Evolutionary conservation across 2,888 invertebrate species (phyloP), one percentile per base, ranked within the genome.

Genomic region (Ormyrus pomaceus): DNA sequence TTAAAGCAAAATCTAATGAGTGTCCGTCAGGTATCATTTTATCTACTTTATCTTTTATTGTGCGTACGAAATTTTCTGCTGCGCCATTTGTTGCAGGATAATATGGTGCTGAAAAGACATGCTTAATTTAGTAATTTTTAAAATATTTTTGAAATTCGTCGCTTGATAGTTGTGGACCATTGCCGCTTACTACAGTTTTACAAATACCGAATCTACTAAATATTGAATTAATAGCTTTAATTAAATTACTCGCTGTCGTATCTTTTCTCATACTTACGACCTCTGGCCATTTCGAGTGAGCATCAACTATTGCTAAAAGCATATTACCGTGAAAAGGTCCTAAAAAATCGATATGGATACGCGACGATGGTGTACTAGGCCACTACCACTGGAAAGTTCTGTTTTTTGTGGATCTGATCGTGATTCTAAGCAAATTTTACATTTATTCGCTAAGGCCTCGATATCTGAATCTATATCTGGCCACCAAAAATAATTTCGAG

Each of bases 281-380:
- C 68, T 84, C 83, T 1, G 81, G 62, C 84, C 83, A 84, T 69
- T 84, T 85, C 0, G 80, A 82, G 55, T 75, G 80, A 8, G 81
- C 80, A 50, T 85, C 84, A 1, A 79, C 82, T 5, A 58, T 58
- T 10, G 45, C n/a, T 6, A 87, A 53, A 68, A 84, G 85, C 82
- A 79, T 84, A 55, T 71, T 69, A 3, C 58, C 84, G 70, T 59
- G 83, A 46, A 79, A 80, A 71, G 85, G 85, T 13, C 80, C 83
- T 10, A 80, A 68, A 61, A 82, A 86, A 77, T 86, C 85, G 7
- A 79, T 74, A 76, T 86, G 86, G 2, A 85, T 79, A 4, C 84
- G 71, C 2, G 55, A 51, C 85, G 83, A 86, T 46, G 77, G 71
- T n/a, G 66, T 75, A 5, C 70, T 50, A 46, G 86, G 83, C 69